A percentile compares a stretch with the other conserved stretches of the same genome.
Conservation (phyloP, 2,888 invertebrate genomes). For the Gandaritis pyraliata region DNA sequence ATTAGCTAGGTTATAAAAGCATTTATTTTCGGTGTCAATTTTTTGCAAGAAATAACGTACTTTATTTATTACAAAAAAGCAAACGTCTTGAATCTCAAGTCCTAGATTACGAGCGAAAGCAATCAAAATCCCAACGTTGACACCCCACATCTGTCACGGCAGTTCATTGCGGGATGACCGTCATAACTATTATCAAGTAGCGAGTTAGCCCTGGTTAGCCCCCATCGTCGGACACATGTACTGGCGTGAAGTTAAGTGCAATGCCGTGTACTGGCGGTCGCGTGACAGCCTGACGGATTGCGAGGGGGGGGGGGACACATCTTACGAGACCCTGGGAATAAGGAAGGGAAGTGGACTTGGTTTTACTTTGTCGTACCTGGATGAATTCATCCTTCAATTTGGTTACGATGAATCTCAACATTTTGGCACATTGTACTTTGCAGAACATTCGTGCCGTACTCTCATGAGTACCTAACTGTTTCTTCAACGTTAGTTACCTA, state of each 20-base stretch:
- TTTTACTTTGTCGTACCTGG: conserved; percentile 15
- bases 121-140: conserved; percentile 11
- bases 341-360: conserved; percentile 32
- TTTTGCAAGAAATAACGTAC: too few relatives aligned
- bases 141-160: conserved; percentile 51
- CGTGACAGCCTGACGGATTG: conserved; percentile 77
- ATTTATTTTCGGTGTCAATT: too few relatives aligned
- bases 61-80: too few relatives aligned
- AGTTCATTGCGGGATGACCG: conserved; percentile 58
- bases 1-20: too few relatives aligned
- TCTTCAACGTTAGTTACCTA: too few relatives aligned
- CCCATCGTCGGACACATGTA: conserved; percentile 73
- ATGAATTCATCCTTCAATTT: conserved; percentile 12
- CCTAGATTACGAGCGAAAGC: neutral
- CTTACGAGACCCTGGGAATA: conserved; percentile 44
- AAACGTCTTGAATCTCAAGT: too few relatives aligned
- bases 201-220: conserved; percentile 72
- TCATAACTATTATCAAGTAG: conserved; percentile 60
- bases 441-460: too few relatives aligned
- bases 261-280: conserved; percentile 68
- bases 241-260: conserved; percentile 76
- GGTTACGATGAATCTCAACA: too few relatives aligned
- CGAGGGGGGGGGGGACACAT: conserved; percentile 60
- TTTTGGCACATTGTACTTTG: too few relatives aligned
- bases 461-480: too few relatives aligned